phyloP scores from a whole-genome alignment of 2,797 vertebrate genomes.

The Mormyrus hasselquistii region DNA sequence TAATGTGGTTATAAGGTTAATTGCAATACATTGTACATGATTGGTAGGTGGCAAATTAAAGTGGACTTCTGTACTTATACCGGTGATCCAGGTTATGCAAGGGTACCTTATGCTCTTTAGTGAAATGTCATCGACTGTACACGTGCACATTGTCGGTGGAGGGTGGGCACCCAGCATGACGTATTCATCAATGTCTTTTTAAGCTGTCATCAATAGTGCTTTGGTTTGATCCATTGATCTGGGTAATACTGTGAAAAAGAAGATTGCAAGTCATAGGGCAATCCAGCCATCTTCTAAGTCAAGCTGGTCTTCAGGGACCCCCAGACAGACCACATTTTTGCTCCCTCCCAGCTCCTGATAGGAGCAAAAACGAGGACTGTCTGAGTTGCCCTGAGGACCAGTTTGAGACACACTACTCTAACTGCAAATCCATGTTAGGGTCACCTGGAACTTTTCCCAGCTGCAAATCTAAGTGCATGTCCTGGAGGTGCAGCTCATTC shows the following conservation, averaged over 20 bases:
- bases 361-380: neutral
- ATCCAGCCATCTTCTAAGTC: neutral
- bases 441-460: neutral
- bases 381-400: neutral
- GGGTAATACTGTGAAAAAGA: neutral
- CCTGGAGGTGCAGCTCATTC: neutral
- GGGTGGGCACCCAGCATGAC: neutral
- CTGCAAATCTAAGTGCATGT: neutral
- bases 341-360: neutral
- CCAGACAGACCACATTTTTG: neutral
- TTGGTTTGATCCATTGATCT: neutral
- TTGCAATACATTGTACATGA: neutral
- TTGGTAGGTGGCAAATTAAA: constrained; percentile 8
- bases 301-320: neutral
- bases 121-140: neutral
- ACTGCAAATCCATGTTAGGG: neutral
- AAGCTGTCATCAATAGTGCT: constrained; percentile 2
- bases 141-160: neutral
- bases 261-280: neutral
- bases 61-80: neutral
- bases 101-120: neutral
- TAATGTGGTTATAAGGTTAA: constrained; percentile 15
- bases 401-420: neutral
- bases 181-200: neutral
- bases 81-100: neutral